These are phyloP conservation scores for Scylla paramamosain DNA, from an alignment of 1,140 invertebrate species.

Conservation along the genomic window DNA sequence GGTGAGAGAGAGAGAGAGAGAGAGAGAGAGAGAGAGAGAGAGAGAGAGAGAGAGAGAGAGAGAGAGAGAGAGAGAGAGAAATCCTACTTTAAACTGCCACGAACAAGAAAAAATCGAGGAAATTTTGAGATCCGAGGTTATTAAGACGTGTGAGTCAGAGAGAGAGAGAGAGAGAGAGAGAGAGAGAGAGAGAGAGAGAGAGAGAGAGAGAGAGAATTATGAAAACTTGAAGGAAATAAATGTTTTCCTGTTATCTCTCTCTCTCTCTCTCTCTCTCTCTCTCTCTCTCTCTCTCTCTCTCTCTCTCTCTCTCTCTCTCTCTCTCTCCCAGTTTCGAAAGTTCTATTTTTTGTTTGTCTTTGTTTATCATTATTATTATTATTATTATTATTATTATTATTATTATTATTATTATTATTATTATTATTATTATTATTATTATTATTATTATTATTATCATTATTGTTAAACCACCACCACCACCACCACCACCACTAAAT, in stretches of 20 bases:
- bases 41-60: too few relatives aligned
- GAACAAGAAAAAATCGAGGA: not conserved
- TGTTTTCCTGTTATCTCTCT: not conserved
- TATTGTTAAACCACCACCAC: not conserved
- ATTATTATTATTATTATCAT: not conserved
- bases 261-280: not conserved
- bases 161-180: not conserved
- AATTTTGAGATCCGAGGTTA: not conserved
- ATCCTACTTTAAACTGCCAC: not conserved
- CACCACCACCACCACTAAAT: not conserved
- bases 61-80: too few relatives aligned
- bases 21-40: too few relatives aligned
- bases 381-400: not conserved
- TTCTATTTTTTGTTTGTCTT: not conserved
- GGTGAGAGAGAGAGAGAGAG: too few relatives aligned
- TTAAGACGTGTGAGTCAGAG: not conserved
- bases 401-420: not conserved
- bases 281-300: not conserved
- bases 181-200: too few relatives aligned
- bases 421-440: not conserved
- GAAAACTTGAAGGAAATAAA: too few relatives aligned
- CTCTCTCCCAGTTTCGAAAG: not conserved
- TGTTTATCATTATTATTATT: too few relatives aligned
- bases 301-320: conserved; percentile 15
- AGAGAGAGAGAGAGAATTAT: too few relatives aligned